Base-by-base conservation (phyloP, 2,113 vertebrate species). In the Lophochroa leadbeateri region DNA sequence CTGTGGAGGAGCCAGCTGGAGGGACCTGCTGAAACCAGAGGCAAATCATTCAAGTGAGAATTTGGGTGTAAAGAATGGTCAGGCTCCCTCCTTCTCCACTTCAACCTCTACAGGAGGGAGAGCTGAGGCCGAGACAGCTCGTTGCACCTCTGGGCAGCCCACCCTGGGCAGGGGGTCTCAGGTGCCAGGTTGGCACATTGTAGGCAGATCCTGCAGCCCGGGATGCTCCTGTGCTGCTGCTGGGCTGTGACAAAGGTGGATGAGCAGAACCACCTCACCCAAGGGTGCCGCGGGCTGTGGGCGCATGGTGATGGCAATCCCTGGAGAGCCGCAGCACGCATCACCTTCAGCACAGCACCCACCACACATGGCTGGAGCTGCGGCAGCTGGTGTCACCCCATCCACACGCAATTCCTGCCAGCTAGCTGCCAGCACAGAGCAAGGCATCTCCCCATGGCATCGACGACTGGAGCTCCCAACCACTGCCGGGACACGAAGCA, bases 381-480 rank as follows among this genome's bases (percentile, higher is more conserved):
- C 2, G 13, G 58, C 52, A 9, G 31, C 46, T 2, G 0, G 24
- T 20, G 3, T 29, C n/a, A 27, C 20, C 31, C 68, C 61, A 1
- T 2, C 21, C 5, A 11, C 33, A 4, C 2, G 1, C 29, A 2
- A 8, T 31, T 47, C 49, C 50, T 3, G 41, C 46, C n/a, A 1
- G 21, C 14, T 37, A 31, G 72, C 43, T 3, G 41, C 76, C 61
- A 20, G 31, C 21, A 0, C 10, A 5, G 69, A 18, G 55, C 10
- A 0, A 2, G 43, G 86, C 55, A 2, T 50, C 21, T 6, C 15
- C 55, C 21, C 2, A 18, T 12, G 0, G 8, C 57, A 5, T 4
- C 58, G 6, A 9, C 2, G 10, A 3, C 6, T 4, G 0, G 0
- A 4, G 31, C 9, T 2, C 65, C 3, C 0, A 12, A 11, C 11